Percentiles rank a stretch among this genome's conserved stretches.
phyloP scores from a whole-genome alignment of 2,113 vertebrate genomes.

The Seriola dumerili region DNA sequence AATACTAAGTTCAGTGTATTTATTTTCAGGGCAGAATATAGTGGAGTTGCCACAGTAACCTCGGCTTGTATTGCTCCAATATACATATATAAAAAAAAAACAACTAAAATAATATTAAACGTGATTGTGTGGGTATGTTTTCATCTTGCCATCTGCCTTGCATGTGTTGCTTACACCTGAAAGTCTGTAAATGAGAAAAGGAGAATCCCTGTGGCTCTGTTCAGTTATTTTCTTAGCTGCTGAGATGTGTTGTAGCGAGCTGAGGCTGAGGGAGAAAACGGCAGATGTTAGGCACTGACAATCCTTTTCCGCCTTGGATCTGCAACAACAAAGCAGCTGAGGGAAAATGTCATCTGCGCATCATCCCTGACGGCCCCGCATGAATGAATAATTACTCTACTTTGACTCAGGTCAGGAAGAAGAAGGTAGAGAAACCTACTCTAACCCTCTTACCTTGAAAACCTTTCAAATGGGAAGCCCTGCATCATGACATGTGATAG shows the following conservation, averaged over 20 bases:
- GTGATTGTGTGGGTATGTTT: slow-evolving; percentile 31
- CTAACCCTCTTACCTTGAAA: slow-evolving; percentile 58
- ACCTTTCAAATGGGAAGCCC: slow-evolving; percentile 55
- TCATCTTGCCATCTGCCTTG: slow-evolving; percentile 44
- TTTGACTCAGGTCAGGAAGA: slow-evolving; percentile 62
- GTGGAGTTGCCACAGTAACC: background rate
- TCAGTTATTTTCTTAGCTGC: slow-evolving; percentile 49
- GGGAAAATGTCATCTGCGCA: slow-evolving; percentile 71
- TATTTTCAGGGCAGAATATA: background rate
- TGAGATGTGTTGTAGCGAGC: slow-evolving; percentile 53
- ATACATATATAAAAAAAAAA: background rate
- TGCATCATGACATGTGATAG: slow-evolving; percentile 66
- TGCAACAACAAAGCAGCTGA: slow-evolving; percentile 72
- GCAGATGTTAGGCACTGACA: slow-evolving; percentile 70
- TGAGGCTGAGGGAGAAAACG: slow-evolving; percentile 52
- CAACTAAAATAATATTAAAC: slow-evolving; percentile 33
- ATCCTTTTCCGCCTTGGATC: slow-evolving; percentile 62
- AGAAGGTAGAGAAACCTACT: slow-evolving; percentile 34
- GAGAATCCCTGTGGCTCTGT: slow-evolving; percentile 54
- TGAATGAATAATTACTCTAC: slow-evolving; percentile 71
- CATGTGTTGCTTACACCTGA: slow-evolving; percentile 38
- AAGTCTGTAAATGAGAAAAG: slow-evolving; percentile 59
- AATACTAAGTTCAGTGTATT: background rate
- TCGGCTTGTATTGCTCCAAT: background rate
- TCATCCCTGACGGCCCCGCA: slow-evolving; percentile 62